Base-by-base conservation (phyloP, 2,888 invertebrate genomes). In the Epistrophella euchroma region DNA sequence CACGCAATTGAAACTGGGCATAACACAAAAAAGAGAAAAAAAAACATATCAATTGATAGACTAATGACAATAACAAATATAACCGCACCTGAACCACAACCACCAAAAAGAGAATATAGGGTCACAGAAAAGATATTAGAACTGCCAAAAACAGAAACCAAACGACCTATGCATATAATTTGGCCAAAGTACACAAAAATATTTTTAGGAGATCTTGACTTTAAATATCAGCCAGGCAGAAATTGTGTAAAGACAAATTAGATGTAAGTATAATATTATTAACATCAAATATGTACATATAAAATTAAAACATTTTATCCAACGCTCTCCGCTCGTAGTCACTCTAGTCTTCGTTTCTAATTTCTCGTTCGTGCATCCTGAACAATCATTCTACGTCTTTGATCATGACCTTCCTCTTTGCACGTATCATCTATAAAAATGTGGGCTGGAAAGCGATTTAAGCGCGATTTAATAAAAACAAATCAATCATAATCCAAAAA, bases 161-260 rank as follows among this genome's bases (percentile, higher is more conserved):
- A 77, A 19, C 68, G 73, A 0, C 78, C 74, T 3, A 45, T 47
- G 40, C 19, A 76, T 4, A 52, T 68, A 5, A 60, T 50, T 15
- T 79, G 79, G 66, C 72, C 76, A 13, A 86, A 74, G n/a, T 73
- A 66, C 3, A 56, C 32, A 4, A 70, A 68, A 2, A 56, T 77
- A 45, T 77, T 81, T 13, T 32, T 86, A 15, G 86, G 86, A 22
- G 82, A 82, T 40, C 60, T 86, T 5, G 86, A 86, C 25, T 86
- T 71, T 64, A 32, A 66, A 28, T 82, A 71, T 19, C 32, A 66
- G 32, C 74, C 71, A 2, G 77, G 78, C 0, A 22, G 62, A n/a
- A 86, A 86, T 68, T 86, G 86, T 60, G 78, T 71, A 10, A 76
- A 52, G 32, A 77, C 82, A 11, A 70, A 71, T 43, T 86, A 64